Percentiles rank a stretch among this genome's conserved stretches.
Evolutionary conservation across 2,888 invertebrate genomes (phyloP).

Genomic region (Pandemis heparana): DNA sequence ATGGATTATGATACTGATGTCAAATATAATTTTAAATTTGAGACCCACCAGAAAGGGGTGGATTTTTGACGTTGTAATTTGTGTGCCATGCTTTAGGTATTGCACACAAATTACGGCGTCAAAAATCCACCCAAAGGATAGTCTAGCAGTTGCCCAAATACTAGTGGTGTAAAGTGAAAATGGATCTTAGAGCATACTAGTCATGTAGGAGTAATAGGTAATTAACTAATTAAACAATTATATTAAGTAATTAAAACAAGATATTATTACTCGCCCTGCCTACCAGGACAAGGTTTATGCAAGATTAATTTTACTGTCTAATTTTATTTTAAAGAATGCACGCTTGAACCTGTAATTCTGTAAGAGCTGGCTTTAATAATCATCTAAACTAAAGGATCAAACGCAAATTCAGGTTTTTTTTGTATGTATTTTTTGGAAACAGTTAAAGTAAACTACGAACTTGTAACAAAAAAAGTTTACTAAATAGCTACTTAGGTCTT

Average conservation of each 20-base stretch:
- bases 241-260: neutral
- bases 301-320: neutral
- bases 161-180: constrained; percentile 7
- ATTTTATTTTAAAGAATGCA: neutral
- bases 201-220: neutral
- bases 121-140: too few species aligned
- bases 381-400: too few species aligned
- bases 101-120: too few species aligned
- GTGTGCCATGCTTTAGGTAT: too few species aligned
- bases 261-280: neutral
- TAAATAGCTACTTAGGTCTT: too few species aligned
- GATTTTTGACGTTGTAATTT: too few species aligned
- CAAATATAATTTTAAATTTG: neutral
- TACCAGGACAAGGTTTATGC: neutral
- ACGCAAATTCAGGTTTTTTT: too few species aligned
- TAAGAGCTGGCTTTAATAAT: too few species aligned
- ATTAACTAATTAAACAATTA: neutral
- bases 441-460: too few species aligned
- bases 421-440: too few species aligned
- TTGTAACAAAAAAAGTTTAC: too few species aligned
- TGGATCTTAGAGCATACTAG: constrained; percentile 3
- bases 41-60: neutral
- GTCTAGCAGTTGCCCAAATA: neutral
- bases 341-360: neutral
- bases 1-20: neutral